A percentile compares a stretch with the other conserved stretches of the same genome.
These are phyloP conservation scores for Diplodus puntazzo DNA, from an alignment of 2,797 vertebrate species.

Conservation along the genomic window DNA sequence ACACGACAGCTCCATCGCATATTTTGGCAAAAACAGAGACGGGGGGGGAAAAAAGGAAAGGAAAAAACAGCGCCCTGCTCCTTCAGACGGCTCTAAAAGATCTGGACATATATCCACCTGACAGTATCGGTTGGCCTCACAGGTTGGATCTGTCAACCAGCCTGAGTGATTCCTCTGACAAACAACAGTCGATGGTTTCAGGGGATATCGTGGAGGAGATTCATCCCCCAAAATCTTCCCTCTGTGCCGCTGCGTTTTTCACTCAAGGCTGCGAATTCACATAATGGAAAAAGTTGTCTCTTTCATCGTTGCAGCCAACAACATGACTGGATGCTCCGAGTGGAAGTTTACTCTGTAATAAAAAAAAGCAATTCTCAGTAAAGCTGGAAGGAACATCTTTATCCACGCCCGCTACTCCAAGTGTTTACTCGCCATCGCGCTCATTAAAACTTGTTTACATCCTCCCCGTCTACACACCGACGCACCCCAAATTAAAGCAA, in stretches of 20 bases:
- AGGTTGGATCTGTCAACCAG: constrained; percentile 39
- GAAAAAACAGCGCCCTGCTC: neutral
- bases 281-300: constrained; percentile 6
- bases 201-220: constrained; percentile 9
- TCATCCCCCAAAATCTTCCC: constrained; percentile 21
- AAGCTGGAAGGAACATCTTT: constrained; percentile 20
- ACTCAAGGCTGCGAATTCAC: constrained; percentile 34
- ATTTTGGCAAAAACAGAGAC: constrained; percentile 29
- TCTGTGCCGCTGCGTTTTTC: neutral
- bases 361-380: constrained; percentile 12
- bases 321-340: neutral
- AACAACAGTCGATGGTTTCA: constrained; percentile 29
- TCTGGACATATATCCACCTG: constrained; percentile 39
- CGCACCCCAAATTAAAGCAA: constrained; percentile 20
- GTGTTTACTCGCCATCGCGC: constrained; percentile 1
- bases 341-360: neutral
- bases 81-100: constrained; percentile 32
- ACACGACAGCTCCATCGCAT: constrained; percentile 28
- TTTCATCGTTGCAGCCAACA: constrained; percentile 30
- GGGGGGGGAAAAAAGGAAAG: neutral
- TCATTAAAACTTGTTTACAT: constrained; percentile 21
- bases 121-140: constrained; percentile 31
- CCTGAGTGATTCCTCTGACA: constrained; percentile 35
- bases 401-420: neutral
- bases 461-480: neutral